A percentile compares a stretch with the other conserved stretches of the same genome.
phyloP scores from a whole-genome alignment of 2,888 invertebrate genomes.

The Ryuthela nishihirai region DNA sequence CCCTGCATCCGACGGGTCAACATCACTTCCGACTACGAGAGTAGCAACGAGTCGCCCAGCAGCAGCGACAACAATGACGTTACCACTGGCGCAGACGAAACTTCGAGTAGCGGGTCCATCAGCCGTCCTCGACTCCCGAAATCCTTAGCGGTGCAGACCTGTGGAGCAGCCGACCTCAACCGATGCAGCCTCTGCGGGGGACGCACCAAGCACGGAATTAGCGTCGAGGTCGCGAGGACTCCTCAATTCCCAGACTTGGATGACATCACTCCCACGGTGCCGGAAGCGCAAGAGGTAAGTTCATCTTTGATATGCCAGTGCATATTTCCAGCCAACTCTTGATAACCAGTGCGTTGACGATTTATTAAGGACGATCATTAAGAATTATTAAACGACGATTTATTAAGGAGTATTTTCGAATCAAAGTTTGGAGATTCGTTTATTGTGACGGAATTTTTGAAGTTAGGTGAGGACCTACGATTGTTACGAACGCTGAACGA shows the following conservation, averaged over 20 bases:
- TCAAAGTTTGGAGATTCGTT: too few species aligned
- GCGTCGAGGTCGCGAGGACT: conserved; percentile 8
- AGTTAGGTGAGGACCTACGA: too few species aligned
- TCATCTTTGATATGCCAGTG: too few species aligned
- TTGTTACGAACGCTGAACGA: too few species aligned
- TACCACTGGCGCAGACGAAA: not conserved
- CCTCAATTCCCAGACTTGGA: conserved; percentile 8
- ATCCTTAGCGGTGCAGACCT: conserved; percentile 23
- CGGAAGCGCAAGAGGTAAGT: conserved; percentile 14
- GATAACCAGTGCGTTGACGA: too few species aligned
- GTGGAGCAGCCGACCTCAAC: conserved; percentile 1
- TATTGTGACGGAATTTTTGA: too few species aligned
- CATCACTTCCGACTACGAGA: conserved; percentile 48
- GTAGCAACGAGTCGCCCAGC: conserved; percentile 52
- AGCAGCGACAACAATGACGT: conserved; percentile 41
- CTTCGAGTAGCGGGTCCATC: not conserved
- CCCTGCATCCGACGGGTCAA: conserved; percentile 40
- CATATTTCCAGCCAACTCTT: too few species aligned
- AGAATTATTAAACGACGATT: too few species aligned
- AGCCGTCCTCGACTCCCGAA: conserved; percentile 9
- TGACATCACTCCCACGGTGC: conserved; percentile 12
- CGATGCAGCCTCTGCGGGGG: conserved; percentile 31
- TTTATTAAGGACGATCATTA: too few species aligned
- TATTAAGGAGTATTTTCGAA: too few species aligned
- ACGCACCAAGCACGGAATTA: conserved; percentile 19